Evolutionary conservation across 2,888 invertebrate genomes (phyloP).

Genomic region (Coremacera marginata): DNA sequence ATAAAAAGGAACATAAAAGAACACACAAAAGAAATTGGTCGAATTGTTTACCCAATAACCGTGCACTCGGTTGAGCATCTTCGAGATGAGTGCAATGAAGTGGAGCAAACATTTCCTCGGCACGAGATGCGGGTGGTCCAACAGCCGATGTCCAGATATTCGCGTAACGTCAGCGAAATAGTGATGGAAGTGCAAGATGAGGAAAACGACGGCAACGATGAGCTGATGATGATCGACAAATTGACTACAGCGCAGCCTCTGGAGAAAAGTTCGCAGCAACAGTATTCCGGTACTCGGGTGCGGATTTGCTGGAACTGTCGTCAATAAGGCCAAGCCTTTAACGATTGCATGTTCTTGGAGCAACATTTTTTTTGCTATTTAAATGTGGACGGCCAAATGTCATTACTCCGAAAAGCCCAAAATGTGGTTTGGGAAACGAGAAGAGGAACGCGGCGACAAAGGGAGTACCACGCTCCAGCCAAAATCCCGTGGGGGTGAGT

Average conservation of each 20-base stretch:
- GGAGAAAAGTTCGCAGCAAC: too few relatives aligned
- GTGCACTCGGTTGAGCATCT: too few relatives aligned
- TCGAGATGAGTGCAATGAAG: too few relatives aligned
- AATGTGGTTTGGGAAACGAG: slow-evolving; percentile 4
- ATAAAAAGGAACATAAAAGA: slow-evolving; percentile 21
- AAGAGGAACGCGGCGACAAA: not conserved
- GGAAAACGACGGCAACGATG: too few relatives aligned
- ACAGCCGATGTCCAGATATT: not conserved
- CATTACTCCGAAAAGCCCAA: slow-evolving; percentile 9
- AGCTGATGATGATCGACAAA: not conserved
- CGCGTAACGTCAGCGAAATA: not conserved
- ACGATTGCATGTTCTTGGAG: not conserved
- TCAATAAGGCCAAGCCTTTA: not conserved
- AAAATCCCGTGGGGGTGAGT: not conserved
- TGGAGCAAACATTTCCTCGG: too few relatives aligned
- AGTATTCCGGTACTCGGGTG: not conserved
- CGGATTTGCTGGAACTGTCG: slow-evolving; percentile 6
- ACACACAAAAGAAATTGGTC: not conserved
- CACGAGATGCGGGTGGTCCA: not conserved
- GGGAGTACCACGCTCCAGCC: too few relatives aligned
- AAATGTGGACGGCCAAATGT: too few relatives aligned
- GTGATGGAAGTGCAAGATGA: not conserved
- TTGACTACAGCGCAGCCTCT: not conserved
- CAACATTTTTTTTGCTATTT: slow-evolving; percentile 1
- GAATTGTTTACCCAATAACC: too few relatives aligned